Conservation (phyloP, 2,113 vertebrate species). For the Ciconia maguari region DNA sequence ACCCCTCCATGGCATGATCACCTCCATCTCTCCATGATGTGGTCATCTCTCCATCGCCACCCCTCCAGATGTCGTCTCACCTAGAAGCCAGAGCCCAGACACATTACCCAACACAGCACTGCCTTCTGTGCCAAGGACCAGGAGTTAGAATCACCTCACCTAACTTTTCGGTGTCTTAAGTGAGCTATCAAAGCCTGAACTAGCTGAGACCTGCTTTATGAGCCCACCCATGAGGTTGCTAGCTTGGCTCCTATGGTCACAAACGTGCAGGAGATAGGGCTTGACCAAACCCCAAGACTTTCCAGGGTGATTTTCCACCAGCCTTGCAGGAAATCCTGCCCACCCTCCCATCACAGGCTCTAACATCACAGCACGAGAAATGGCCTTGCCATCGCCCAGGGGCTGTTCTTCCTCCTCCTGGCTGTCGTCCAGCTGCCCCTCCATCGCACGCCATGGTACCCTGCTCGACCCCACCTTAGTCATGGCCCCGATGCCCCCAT, state of each 20-base stretch:
- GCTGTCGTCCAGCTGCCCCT: not conserved
- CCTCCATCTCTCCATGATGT: no score
- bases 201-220: not conserved
- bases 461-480: not conserved
- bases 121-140: not conserved
- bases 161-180: not conserved
- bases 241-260: not conserved
- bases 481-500: not conserved
- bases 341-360: not conserved
- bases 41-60: no score
- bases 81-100: not conserved
- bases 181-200: not conserved
- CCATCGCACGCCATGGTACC: accelerated
- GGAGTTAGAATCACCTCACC: not conserved
- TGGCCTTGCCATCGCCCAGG: not conserved
- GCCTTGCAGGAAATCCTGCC: not conserved
- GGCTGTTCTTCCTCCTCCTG: not conserved
- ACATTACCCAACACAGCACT: accelerated
- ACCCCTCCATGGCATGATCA: no score
- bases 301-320: not conserved
- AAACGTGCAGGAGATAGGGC: accelerated
- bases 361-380: not conserved
- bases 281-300: not conserved
- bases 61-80: not conserved
- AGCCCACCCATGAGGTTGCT: accelerated